Percentiles rank a stretch among this genome's conserved stretches.
phyloP scores from a whole-genome alignment of 2,888 invertebrate species.

The Tachystola acroxantha region DNA sequence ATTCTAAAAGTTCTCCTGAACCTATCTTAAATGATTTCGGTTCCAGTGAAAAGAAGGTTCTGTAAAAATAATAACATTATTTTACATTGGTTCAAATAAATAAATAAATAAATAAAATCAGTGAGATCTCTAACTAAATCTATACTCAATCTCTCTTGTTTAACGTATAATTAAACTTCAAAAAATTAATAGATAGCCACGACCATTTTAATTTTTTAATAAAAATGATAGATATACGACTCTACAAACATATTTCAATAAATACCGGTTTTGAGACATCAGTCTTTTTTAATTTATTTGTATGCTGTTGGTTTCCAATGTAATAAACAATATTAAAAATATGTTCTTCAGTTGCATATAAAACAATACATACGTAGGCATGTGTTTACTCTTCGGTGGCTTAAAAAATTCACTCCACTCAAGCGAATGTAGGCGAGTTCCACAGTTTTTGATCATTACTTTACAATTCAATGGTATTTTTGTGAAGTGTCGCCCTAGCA shows the following conservation, averaged over 20 bases:
- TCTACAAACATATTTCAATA: no score
- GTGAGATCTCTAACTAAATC: not conserved
- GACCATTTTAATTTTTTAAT: no score
- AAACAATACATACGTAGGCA: conserved; percentile 40
- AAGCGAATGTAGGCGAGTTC: conserved; percentile 70
- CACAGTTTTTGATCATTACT: conserved; percentile 75
- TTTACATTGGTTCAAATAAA: not conserved
- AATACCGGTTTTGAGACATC: no score
- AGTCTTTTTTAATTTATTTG: no score
- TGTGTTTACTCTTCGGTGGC: conserved; percentile 50
- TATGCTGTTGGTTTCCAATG: no score
- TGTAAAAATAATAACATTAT: conserved; percentile 24
- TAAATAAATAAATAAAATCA: not conserved
- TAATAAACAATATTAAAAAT: no score
- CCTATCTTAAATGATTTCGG: conserved; percentile 65
- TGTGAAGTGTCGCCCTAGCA: conserved; percentile 82
- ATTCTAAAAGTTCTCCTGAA: conserved; percentile 56
- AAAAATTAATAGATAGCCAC: no score
- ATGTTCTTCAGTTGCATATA: no score
- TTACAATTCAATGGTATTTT: conserved; percentile 57
- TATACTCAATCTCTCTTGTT: not conserved
- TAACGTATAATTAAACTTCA: no score
- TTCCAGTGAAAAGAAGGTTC: conserved; percentile 63
- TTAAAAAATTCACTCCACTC: conserved; percentile 71
- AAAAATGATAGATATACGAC: no score